Percentiles rank a stretch among this genome's conserved stretches.
Evolutionary conservation across 2,888 invertebrate genomes (phyloP).

Genomic region (Hirtodrosophila histrioides): DNA sequence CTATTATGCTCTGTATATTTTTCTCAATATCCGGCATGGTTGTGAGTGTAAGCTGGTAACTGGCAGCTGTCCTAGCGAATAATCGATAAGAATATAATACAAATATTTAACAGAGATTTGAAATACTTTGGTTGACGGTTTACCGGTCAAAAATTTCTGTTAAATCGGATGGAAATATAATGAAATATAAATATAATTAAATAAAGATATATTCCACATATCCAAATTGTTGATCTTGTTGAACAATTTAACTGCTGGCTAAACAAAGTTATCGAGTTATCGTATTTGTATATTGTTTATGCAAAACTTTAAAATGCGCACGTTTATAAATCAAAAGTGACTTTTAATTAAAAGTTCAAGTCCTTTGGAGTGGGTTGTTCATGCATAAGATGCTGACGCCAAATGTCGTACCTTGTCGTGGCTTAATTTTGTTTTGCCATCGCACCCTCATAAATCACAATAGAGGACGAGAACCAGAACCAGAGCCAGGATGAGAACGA

Average conservation of each 20-base stretch:
- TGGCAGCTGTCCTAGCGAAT: too few relatives aligned
- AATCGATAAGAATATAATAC: background rate
- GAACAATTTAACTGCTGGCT: constrained; percentile 20
- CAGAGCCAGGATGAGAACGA: constrained; percentile 20
- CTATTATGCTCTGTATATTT: too few relatives aligned
- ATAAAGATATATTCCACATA: too few relatives aligned
- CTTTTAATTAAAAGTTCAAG: constrained; percentile 81
- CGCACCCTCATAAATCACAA: constrained; percentile 79
- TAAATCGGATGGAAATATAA: too few relatives aligned
- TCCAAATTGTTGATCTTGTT: background rate
- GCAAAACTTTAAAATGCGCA: constrained; percentile 59
- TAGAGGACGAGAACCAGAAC: constrained; percentile 34
- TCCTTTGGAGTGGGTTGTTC: constrained; percentile 32
- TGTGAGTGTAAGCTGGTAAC: too few relatives aligned
- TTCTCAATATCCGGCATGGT: too few relatives aligned
- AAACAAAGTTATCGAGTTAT: constrained; percentile 35
- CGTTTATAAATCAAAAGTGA: constrained; percentile 79
- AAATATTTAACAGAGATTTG: too few relatives aligned
- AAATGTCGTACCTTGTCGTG: constrained; percentile 71
- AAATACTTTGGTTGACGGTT: too few relatives aligned
- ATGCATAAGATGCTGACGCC: constrained; percentile 75
- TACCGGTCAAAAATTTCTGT: too few relatives aligned
- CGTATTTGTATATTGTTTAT: constrained; percentile 46
- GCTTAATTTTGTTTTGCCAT: constrained; percentile 79
- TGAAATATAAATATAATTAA: too few relatives aligned